phyloP scores from a whole-genome alignment of 2,113 vertebrate species.

The Varanus komodoensis region DNA sequence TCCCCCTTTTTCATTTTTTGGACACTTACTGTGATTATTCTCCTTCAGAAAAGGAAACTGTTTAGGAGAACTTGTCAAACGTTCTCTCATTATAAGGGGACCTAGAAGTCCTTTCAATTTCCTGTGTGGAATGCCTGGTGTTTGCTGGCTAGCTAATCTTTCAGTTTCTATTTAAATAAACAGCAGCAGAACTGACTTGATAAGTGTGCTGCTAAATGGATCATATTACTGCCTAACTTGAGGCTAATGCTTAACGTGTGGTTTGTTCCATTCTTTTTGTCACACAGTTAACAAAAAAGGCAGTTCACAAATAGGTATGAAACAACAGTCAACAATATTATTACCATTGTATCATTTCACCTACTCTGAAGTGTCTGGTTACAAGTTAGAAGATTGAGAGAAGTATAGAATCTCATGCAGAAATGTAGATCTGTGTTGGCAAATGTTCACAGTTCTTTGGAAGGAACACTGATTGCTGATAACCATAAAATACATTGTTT shows the following conservation, averaged over 20 bases:
- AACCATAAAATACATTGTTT: constrained; percentile 36
- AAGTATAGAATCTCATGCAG: constrained; percentile 11
- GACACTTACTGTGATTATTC: constrained; percentile 45
- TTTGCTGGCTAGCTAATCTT: constrained; percentile 67
- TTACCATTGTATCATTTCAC: constrained; percentile 49
- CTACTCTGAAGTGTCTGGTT: constrained; percentile 60
- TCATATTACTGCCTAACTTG: constrained; percentile 65
- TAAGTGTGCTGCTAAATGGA: constrained; percentile 68
- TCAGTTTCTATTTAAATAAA: constrained; percentile 72
- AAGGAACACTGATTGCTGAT: constrained; percentile 51
- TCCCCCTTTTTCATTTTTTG: background rate
- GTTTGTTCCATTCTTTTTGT: constrained; percentile 58
- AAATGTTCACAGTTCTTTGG: constrained; percentile 48
- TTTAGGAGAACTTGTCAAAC: constrained; percentile 64
- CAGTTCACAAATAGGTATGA: constrained; percentile 36
- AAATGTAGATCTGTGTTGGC: constrained; percentile 40
- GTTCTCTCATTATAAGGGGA: constrained; percentile 50
- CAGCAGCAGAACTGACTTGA: constrained; percentile 69
- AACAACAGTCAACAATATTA: constrained; percentile 49
- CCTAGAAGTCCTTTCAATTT: constrained; percentile 64
- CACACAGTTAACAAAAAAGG: constrained; percentile 33
- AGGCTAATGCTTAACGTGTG: constrained; percentile 56
- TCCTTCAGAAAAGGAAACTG: constrained; percentile 63
- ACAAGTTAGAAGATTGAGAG: constrained; percentile 29
- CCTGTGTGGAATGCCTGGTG: constrained; percentile 54